Evolutionary conservation across 2,797 vertebrate genomes (phyloP), one percentile per base, ranked within the genome.

Genomic region (Holocentrus rufus): DNA sequence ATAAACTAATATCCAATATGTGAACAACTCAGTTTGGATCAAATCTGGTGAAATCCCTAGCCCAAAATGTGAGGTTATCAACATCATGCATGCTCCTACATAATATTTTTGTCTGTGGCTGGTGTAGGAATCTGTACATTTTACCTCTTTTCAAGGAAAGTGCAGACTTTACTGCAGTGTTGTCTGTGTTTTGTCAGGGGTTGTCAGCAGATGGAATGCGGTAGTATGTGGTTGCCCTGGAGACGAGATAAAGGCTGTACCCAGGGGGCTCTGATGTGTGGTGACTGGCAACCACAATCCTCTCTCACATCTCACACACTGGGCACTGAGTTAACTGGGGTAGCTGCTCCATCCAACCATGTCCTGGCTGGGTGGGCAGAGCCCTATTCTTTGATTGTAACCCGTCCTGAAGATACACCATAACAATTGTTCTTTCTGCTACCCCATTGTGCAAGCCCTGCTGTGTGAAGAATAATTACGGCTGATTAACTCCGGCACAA

Each of bases 191-290:
- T 84, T 85, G 74, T 88, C 81, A 73, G 65, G 65, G 46, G 53
- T 76, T 81, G 81, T 92, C 73, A 80, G 83, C 81, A 65, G 82
- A 82, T 76, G 83, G 84, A 86, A 88, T 85, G 78, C 72, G 74
- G 84, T 86, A 72, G 83, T 87, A 79, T 86, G 84, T 56, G 65
- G 89, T 91, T 87, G 89, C 90, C 87, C 81, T 85, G 90, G 90
- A 89, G 88, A 92, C 74, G 44, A 89, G 83, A 86, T 83, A 86
- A 86, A 89, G 77, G 76, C 39, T 72, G 64, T 86, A 80, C 85
- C 88, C 76, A 34, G 47, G 80, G 81, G 83, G 71, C 53, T 80
- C 30, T 77, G 81, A 77, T 72, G 60, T 57, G 67, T 23, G 67
- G 14, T 83, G 80, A 88, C 82, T 87, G 88, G 89, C 91, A 88